These are phyloP conservation scores for Nebria salina DNA, from an alignment of 2,888 invertebrate species.

Conservation along the genomic window DNA sequence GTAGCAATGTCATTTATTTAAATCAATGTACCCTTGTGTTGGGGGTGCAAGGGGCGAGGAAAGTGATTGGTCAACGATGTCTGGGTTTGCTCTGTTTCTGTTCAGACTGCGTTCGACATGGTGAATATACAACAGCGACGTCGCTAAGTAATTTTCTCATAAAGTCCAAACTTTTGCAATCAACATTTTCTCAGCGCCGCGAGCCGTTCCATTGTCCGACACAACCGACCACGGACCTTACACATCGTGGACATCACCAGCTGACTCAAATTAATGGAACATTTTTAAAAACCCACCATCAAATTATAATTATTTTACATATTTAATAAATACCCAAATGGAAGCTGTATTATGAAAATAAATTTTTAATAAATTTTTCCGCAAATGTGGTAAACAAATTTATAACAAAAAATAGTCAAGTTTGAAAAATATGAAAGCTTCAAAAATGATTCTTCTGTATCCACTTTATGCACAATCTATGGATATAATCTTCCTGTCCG, in stretches of 20 bases:
- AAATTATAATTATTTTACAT: too few relatives aligned
- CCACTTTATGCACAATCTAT: neutral
- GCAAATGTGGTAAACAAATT: too few relatives aligned
- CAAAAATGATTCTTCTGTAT: neutral
- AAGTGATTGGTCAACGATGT: neutral
- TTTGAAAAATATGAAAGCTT: too few relatives aligned
- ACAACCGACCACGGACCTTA: neutral
- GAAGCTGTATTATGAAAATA: too few relatives aligned
- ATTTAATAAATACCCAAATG: too few relatives aligned
- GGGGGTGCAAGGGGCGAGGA: neutral
- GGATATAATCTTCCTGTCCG: conserved; percentile 18
- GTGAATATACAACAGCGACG: conserved; percentile 7
- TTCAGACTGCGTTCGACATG: conserved; percentile 7
- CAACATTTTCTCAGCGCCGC: conserved; percentile 43
- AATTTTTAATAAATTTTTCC: too few relatives aligned
- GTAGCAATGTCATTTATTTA: conserved; percentile 26
- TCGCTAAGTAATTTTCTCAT: conserved; percentile 46
- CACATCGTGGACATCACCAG: neutral
- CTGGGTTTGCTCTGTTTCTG: conserved; percentile 1
- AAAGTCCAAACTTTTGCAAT: conserved; percentile 47
- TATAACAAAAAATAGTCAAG: too few relatives aligned
- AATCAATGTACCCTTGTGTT: conserved; percentile 21
- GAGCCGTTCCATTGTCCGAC: conserved; percentile 26
- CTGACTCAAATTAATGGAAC: too few relatives aligned
- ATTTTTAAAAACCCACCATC: too few relatives aligned